Base-by-base conservation (phyloP, 2,797 vertebrate species). In the Xiphophorus birchmanni region DNA sequence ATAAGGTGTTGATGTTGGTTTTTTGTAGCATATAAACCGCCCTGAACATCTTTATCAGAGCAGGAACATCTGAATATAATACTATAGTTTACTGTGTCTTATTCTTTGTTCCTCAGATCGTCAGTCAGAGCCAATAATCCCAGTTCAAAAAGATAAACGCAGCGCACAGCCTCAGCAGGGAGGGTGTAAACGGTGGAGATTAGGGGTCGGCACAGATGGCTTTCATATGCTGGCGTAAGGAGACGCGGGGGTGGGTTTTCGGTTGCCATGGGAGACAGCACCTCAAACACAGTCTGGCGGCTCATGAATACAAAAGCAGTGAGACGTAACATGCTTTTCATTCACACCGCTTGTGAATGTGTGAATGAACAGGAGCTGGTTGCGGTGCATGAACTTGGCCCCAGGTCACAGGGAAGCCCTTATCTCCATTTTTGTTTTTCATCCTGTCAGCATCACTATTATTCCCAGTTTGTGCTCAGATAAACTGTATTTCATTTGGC, bases 151-250 rank as follows among this genome's bases (percentile, higher is more conserved):
- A 86, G 18, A 84, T 74, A 81, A 60, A 81, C 83, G 75, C 89
- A 78, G 83, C 81, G 50, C 84, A 86, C 75, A 85, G 81, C 85
- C 81, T 74, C 87, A 5, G 84, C 84, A 74, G 90, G 90, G 89
- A 72, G 82, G 44, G 84, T 85, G 84, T 73, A 82, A 77, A 73
- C 29, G 90, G 74, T 73, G 82, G 69, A 92, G 91, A 93, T 93
- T 92, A 92, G 85, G 86, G 87, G 72, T 82, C 85, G 79, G 90
- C 92, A 90, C 94, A 95, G 93, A 95, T 95, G 94, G 94, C 90
- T 88, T 87, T 93, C 90, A 93, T 91, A 93, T 93, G 93, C 87
- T 69, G 63, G 35, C 84, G 81, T 86, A 92, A 91, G 89, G 90
- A 91, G 82, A 86, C 0, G 13, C 15, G 42, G 81, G 91, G 91